A percentile compares a stretch with the other conserved stretches of the same genome.
phyloP scores from a whole-genome alignment of 2,888 invertebrate species.

The Cheilosia pagana region DNA sequence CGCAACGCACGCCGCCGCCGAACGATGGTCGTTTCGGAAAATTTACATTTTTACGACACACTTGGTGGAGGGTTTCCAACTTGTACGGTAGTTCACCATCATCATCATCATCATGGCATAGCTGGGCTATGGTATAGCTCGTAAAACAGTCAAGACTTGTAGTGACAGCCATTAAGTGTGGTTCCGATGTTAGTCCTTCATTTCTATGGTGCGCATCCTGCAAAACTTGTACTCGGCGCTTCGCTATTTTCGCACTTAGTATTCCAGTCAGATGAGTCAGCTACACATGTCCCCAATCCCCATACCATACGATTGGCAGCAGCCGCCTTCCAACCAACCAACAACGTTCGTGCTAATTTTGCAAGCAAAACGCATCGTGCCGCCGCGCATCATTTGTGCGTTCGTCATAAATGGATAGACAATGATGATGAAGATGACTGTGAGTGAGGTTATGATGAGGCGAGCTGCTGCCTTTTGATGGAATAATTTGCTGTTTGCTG shows the following conservation, averaged over 20 bases:
- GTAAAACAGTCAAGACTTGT: constrained; percentile 31
- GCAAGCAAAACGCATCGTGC: constrained; percentile 67
- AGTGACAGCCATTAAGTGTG: constrained; percentile 37
- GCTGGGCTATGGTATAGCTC: constrained; percentile 23
- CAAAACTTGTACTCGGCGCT: constrained; percentile 31
- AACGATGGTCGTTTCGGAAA: constrained; percentile 54
- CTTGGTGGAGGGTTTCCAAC: constrained; percentile 31
- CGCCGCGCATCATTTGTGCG: constrained; percentile 70
- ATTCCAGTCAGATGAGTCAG: constrained; percentile 80
- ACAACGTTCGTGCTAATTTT: constrained; percentile 53
- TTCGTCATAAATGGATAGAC: constrained; percentile 72
- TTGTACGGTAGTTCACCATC: constrained; percentile 50
- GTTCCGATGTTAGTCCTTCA: constrained; percentile 18
- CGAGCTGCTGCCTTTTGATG: constrained; percentile 48
- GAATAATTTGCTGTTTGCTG: constrained; percentile 61
- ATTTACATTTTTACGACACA: constrained; percentile 69
- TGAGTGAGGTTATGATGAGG: constrained; percentile 52
- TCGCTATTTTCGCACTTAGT: constrained; percentile 78
- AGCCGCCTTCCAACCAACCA: neutral
- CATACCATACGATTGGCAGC: constrained; percentile 31
- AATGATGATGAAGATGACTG: constrained; percentile 69
- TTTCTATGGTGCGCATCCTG: constrained; percentile 31
- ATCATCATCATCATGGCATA: neutral
- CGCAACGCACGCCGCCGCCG: constrained; percentile 21
- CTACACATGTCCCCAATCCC: constrained; percentile 82